Conservation (phyloP, 2,113 vertebrate genomes). For the Pseudorectes ferrugineus region DNA sequence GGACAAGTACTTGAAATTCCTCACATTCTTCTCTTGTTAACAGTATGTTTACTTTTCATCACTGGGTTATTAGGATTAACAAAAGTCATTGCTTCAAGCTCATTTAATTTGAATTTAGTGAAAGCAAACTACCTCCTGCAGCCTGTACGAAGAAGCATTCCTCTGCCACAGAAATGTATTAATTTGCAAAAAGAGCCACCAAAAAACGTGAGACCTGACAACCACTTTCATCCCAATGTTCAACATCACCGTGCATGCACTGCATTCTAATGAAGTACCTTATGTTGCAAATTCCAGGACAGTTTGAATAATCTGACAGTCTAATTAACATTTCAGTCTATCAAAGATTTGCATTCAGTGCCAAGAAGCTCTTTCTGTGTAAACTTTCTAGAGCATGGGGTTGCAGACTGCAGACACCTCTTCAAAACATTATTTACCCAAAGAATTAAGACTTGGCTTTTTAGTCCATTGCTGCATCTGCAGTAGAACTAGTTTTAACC, state of each 20-base stretch:
- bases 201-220: neutral
- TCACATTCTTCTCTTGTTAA: constrained; percentile 83
- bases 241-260: neutral
- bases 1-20: constrained; percentile 89
- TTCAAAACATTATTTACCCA: neutral
- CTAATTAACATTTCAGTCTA: constrained; percentile 26
- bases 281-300: constrained; percentile 15
- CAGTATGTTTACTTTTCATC: constrained; percentile 86
- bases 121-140: constrained; percentile 75
- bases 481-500: neutral
- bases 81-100: constrained; percentile 82
- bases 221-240: neutral
- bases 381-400: neutral
- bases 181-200: constrained; percentile 33
- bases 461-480: neutral
- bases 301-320: neutral
- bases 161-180: constrained; percentile 42
- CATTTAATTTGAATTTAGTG: constrained; percentile 84
- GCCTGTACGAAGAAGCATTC: constrained; percentile 73
- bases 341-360: neutral
- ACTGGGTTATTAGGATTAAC: constrained; percentile 81
- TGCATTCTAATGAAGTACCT: constrained; percentile 43
- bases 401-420: neutral
- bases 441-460: neutral
- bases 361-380: neutral